Evolutionary conservation across 1,140 invertebrate species (phyloP).

Genomic region (Tetramorium simillimum): DNA sequence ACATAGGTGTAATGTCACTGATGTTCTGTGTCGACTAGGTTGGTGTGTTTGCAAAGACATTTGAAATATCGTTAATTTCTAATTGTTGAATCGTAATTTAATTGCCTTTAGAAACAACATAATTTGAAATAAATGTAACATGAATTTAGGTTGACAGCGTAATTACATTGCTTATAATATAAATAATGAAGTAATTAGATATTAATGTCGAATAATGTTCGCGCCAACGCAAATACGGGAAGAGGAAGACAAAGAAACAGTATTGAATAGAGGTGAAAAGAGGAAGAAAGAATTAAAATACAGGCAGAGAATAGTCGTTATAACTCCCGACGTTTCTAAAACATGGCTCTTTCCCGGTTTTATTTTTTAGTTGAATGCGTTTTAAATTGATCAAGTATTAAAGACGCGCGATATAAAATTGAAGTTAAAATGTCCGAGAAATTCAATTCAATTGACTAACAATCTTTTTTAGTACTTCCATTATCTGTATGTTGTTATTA

Average conservation of each 20-base stretch:
- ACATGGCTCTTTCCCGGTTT: conserved; percentile 68
- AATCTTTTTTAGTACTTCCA: neutral
- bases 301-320: conserved; percentile 48
- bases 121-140: neutral
- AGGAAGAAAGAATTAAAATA: conserved; percentile 1
- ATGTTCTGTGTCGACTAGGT: too few species aligned
- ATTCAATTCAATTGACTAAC: neutral
- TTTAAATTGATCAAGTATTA: conserved; percentile 1
- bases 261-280: neutral
- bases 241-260: neutral
- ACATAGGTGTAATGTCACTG: too few species aligned
- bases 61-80: neutral
- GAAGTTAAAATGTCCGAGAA: neutral
- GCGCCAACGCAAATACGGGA: neutral
- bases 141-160: neutral
- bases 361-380: neutral
- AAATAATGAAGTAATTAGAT: neutral
- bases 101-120: neutral
- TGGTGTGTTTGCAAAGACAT: neutral
- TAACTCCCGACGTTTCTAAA: conserved; percentile 28
- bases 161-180: neutral
- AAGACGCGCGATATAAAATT: neutral
- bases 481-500: neutral
- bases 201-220: neutral
- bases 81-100: conserved; percentile 1